A percentile compares a stretch with the other conserved stretches of the same genome.
phyloP scores from a whole-genome alignment of 2,888 invertebrate species.

The Tetragonula carbonaria region DNA sequence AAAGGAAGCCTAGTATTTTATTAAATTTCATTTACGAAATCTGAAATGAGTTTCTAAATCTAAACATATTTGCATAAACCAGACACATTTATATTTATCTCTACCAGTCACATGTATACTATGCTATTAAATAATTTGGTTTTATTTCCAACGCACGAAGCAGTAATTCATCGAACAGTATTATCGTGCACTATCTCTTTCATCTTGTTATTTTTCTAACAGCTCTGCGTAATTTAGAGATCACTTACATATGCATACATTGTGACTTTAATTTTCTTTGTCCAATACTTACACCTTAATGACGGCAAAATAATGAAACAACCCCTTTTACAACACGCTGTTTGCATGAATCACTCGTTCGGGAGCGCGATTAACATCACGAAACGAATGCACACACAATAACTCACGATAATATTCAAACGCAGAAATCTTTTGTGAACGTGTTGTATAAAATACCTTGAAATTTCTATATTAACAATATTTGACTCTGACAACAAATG shows the following conservation, averaged over 20 bases:
- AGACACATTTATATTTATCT: background rate
- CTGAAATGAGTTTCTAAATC: background rate
- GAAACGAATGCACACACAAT: constrained; percentile 43
- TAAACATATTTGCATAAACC: background rate
- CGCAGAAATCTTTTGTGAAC: background rate
- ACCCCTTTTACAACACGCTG: constrained; percentile 54
- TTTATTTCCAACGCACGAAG: background rate
- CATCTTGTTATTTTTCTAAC: background rate
- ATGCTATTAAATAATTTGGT: background rate
- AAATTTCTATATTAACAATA: background rate
- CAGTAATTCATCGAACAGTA: background rate
- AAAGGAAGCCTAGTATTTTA: background rate
- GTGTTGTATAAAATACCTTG: background rate
- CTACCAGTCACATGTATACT: background rate
- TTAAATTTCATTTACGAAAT: background rate
- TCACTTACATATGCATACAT: background rate
- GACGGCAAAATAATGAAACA: constrained; percentile 45
- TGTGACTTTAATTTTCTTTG: background rate
- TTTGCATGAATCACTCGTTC: constrained; percentile 69
- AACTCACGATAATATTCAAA: background rate
- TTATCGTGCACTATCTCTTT: background rate
- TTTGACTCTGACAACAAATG: no score
- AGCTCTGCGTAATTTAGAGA: background rate
- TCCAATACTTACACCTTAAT: constrained; percentile 11
- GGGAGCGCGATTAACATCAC: constrained; percentile 71